Evolutionary conservation across 2,797 vertebrate genomes (phyloP).

Genomic region (Sebastes ruberrimus): DNA sequence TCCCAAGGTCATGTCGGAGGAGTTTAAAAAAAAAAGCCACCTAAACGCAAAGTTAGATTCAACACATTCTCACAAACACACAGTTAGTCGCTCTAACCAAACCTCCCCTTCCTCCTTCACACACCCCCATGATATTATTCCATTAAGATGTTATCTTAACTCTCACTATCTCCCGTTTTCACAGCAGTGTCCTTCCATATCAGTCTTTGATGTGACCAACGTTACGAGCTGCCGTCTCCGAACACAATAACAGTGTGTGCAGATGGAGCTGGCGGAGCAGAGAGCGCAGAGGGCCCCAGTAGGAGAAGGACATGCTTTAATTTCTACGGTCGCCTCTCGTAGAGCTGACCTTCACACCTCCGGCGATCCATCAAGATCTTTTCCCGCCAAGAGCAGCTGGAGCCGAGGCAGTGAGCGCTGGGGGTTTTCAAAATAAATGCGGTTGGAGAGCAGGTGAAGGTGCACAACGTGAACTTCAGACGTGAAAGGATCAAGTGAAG

Average conservation of each 20-base stretch:
- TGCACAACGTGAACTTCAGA: background rate
- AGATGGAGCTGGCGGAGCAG: conserved; percentile 65
- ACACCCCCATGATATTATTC: conserved; percentile 1
- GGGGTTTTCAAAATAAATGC: conserved; percentile 59
- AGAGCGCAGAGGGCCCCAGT: conserved; percentile 41
- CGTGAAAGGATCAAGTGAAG: background rate
- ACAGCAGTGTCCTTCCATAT: conserved; percentile 33
- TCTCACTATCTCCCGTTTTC: conserved; percentile 27
- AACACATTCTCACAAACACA: background rate
- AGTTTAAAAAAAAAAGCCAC: background rate
- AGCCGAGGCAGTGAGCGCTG: conserved; percentile 7
- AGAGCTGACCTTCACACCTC: conserved; percentile 80
- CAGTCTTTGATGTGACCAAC: conserved; percentile 76
- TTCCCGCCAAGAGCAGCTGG: conserved; percentile 61
- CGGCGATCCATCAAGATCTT: conserved; percentile 74
- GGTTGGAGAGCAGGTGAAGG: conserved; percentile 6
- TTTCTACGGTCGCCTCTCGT: conserved; percentile 68
- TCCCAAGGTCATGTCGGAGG: background rate
- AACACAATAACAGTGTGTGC: conserved; percentile 69
- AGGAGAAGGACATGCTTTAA: conserved; percentile 73
- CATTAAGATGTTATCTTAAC: conserved; percentile 40
- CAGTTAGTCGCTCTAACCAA: too few relatives aligned
- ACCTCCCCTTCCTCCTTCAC: background rate
- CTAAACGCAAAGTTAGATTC: background rate
- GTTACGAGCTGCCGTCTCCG: conserved; percentile 58